Base-by-base conservation (phyloP, 2,888 invertebrate species). In the Zeuzera pyrina region DNA sequence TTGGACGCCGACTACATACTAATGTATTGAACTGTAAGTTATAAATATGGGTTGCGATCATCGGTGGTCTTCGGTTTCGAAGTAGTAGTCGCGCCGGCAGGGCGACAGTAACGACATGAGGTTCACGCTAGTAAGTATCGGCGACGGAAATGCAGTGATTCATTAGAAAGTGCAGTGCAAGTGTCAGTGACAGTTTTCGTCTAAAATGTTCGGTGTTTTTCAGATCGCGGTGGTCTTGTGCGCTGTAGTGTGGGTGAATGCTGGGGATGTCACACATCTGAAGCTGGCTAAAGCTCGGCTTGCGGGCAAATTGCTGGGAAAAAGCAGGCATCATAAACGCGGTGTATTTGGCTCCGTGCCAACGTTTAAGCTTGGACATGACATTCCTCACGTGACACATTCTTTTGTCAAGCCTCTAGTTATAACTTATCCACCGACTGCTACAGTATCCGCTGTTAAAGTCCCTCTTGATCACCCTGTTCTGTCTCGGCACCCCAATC, bases 291-390 rank as follows among this genome's bases (percentile, higher is more conserved):
- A 79, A 45, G 51, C 62, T 30, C 67, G 62, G 46, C 52, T 74
- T 41, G 37, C 72, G 8, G 60, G 68, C 15, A 56, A 63, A 24
- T 48, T 77, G 25, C 43, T 55, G 1, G 51, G 43, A 15, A 57
- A 55, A 31, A 50, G 52, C 36, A 70, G 65, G 42, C 81, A 81
- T 29, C 70, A 76, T 49, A 83, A 83, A 46, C 61, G 79, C 6
- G 81, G 83, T 35, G 62, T 73, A 8, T 54, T 74, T 26, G 67
- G 77, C 6, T 40, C 57, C 3, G 57, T 84, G n/a, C 84, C 84
- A 1, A 63, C 84, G 2, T 85, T 62, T 55, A 85, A 85, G 36
- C 62, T 78, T 3, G 84, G 84, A 19, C 70, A 83, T 36, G 84
- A 84, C 39, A 74, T 83, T 28, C 83, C 84, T 0, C 65, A 54